phyloP scores from a whole-genome alignment of 2,113 vertebrate species.

The Tamias sibiricus region DNA sequence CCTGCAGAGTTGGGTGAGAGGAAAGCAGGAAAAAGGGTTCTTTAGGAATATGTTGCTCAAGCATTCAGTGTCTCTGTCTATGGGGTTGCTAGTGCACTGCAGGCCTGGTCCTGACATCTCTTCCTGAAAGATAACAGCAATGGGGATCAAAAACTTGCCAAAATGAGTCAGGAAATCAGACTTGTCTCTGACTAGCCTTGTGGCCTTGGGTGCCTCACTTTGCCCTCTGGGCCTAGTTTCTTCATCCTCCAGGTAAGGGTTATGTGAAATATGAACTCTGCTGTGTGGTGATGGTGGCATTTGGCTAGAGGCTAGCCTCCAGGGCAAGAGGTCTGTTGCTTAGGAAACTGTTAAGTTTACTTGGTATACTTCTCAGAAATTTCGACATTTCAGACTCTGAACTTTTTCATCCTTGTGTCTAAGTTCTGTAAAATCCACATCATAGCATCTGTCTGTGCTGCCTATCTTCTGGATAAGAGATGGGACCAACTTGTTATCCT shows the following conservation, averaged over 20 bases:
- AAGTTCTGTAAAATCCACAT: slow-evolving; percentile 28
- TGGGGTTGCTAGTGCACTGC: too few species aligned
- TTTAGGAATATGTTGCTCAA: background rate
- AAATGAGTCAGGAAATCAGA: background rate
- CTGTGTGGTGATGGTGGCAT: too few species aligned
- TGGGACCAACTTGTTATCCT: slow-evolving; percentile 55
- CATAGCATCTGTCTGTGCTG: background rate
- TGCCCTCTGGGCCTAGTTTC: background rate
- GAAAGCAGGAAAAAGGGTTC: background rate
- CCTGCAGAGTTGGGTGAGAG: background rate
- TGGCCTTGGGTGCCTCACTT: background rate
- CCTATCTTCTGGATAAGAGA: slow-evolving; percentile 55
- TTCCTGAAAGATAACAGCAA: background rate
- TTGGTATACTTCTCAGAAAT: background rate
- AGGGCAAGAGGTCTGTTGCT: background rate
- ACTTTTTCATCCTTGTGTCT: slow-evolving; percentile 61
- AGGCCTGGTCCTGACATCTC: background rate
- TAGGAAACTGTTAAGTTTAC: background rate
- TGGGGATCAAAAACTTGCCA: background rate
- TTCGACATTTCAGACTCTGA: slow-evolving; percentile 26
- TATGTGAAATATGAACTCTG: background rate
- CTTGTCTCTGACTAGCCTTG: background rate
- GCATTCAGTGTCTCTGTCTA: background rate
- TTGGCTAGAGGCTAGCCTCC: background rate
- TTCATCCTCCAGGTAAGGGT: background rate